Conservation (phyloP, 2,797 vertebrate genomes). For the Sibirionetta formosa region DNA sequence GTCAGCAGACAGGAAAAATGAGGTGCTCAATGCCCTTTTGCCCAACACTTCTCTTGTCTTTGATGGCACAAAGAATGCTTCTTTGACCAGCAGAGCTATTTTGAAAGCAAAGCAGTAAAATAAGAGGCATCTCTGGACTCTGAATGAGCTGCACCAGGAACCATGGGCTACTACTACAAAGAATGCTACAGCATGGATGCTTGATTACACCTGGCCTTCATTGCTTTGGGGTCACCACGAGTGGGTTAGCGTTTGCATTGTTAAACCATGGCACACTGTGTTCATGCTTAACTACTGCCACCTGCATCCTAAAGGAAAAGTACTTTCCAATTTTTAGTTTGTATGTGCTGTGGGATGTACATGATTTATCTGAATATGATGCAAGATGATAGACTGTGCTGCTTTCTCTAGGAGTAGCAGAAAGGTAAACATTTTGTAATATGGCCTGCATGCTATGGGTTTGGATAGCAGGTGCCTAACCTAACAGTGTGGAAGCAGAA, state of each 20-base stretch:
- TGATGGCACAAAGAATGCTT: background rate
- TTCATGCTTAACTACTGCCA: constrained; percentile 6
- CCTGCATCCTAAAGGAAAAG: background rate
- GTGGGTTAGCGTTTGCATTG: background rate
- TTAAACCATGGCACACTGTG: background rate
- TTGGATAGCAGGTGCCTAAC: background rate
- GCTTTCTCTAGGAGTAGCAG: background rate
- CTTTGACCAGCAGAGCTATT: background rate
- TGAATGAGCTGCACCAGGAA: background rate
- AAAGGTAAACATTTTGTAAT: background rate
- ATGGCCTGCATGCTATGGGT: background rate
- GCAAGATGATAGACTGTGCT: background rate
- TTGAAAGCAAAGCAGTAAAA: constrained; percentile 11
- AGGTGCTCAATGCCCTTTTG: background rate
- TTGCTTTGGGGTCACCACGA: background rate
- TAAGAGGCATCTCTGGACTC: background rate
- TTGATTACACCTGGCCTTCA: background rate
- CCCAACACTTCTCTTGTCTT: background rate
- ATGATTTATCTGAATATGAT: background rate
- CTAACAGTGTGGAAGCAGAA: background rate
- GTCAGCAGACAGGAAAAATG: background rate
- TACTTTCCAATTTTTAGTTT: background rate
- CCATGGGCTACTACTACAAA: background rate
- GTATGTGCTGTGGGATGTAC: background rate
- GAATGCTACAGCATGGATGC: background rate